phyloP scores from a whole-genome alignment of 1,140 invertebrate genomes.

The Ceratosolen solmsi region DNA sequence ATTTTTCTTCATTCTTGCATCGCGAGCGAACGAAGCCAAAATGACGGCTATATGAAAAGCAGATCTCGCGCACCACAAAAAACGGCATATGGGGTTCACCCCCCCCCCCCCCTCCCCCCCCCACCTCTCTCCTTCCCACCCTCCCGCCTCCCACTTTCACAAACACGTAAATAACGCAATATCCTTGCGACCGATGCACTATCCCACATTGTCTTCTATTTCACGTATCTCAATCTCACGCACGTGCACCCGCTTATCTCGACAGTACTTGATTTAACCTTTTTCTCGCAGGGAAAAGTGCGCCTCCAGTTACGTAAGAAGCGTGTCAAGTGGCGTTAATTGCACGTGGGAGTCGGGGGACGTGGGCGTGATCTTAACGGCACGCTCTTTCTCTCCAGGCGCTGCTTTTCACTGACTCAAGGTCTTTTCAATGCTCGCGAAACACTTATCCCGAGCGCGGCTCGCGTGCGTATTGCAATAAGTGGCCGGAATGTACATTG shows the following conservation, averaged over 20 bases:
- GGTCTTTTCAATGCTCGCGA: slow-evolving; percentile 11
- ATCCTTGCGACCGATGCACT: slow-evolving; percentile 22
- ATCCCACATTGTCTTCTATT: no score
- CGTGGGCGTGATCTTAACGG: neutral
- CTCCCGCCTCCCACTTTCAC: neutral
- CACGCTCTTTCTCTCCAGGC: neutral
- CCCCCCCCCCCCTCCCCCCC: neutral
- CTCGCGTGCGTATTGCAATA: neutral
- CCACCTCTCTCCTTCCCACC: no score
- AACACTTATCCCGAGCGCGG: neutral
- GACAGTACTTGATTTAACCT: slow-evolving; percentile 10
- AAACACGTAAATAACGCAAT: neutral
- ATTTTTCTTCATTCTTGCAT: slow-evolving; percentile 33
- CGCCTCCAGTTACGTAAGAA: neutral
- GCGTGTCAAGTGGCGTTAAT: slow-evolving; percentile 28
- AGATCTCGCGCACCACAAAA: neutral
- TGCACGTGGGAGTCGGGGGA: neutral
- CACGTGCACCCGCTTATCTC: neutral
- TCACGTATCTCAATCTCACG: no score
- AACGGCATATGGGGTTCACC: slow-evolving; percentile 31
- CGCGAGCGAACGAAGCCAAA: neutral
- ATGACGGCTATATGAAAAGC: neutral
- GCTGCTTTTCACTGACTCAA: slow-evolving; percentile 5
- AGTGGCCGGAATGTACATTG: no score
- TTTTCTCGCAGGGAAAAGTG: neutral